Evolutionary conservation across 2,797 vertebrate genomes (phyloP).

Genomic region (Erethizon dorsatum): DNA sequence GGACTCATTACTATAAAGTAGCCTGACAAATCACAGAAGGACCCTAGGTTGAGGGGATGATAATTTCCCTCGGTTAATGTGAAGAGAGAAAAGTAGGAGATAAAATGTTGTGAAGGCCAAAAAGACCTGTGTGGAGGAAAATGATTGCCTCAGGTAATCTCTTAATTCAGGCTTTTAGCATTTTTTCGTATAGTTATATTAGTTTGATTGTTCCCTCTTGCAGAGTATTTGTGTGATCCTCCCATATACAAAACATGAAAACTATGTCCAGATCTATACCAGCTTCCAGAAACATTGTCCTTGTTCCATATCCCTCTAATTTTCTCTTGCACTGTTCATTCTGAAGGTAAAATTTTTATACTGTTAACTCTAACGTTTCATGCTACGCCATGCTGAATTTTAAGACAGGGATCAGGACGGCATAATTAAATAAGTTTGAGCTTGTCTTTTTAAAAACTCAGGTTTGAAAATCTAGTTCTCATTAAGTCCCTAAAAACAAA

Average conservation of each 20-base stretch:
- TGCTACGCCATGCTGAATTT: neutral
- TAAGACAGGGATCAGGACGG: neutral
- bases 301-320: neutral
- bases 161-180: neutral
- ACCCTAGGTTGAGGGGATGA: neutral
- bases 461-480: slow-evolving; percentile 60
- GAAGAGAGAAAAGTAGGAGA: slow-evolving; percentile 28
- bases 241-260: neutral
- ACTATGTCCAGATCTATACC: neutral
- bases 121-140: neutral
- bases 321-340: neutral
- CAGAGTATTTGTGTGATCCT: neutral
- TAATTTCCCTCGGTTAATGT: neutral
- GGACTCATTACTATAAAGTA: slow-evolving; percentile 32
- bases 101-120: neutral
- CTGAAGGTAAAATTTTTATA: neutral
- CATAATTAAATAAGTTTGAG: neutral
- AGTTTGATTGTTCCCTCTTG: neutral
- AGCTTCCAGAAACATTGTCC: neutral
- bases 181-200: neutral
- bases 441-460: slow-evolving; percentile 47
- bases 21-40: neutral
- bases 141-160: neutral
- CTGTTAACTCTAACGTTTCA: neutral
- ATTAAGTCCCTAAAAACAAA: slow-evolving; percentile 16